These are phyloP conservation scores for Huso huso DNA, from an alignment of 2,797 vertebrate species.

Conservation along the genomic window DNA sequence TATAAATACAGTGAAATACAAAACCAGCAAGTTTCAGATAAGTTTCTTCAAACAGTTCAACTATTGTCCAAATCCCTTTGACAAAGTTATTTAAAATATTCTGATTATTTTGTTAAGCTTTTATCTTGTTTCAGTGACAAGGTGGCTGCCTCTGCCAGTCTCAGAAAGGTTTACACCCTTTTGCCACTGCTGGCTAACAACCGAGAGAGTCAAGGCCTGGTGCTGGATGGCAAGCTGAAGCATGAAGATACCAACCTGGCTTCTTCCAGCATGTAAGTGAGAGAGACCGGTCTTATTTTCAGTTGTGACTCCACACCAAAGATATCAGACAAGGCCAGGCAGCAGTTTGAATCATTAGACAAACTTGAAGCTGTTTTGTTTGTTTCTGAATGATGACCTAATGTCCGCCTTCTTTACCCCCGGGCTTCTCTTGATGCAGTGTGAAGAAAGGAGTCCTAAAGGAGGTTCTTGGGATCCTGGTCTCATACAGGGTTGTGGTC, in stretches of 20 bases:
- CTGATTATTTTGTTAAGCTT: too few relatives aligned
- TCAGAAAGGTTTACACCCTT: conserved; percentile 70
- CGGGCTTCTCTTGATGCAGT: conserved; percentile 39
- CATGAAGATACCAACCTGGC: conserved; percentile 89
- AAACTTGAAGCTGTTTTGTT: background rate
- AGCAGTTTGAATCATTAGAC: background rate
- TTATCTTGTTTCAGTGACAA: conserved; percentile 54
- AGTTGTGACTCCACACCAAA: too few relatives aligned
- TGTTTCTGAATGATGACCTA: conserved; percentile 18
- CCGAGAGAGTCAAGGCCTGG: conserved; percentile 69
- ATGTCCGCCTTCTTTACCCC: too few relatives aligned
- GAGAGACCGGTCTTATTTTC: too few relatives aligned
- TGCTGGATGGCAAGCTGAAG: conserved; percentile 82
- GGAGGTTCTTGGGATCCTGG: conserved; percentile 82
- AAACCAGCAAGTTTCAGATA: too few relatives aligned
- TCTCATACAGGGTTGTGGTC: conserved; percentile 80
- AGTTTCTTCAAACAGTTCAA: too few relatives aligned
- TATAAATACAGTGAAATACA: too few relatives aligned
- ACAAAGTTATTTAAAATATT: too few relatives aligned
- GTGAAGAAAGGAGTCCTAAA: conserved; percentile 80
- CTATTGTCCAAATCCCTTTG: too few relatives aligned
- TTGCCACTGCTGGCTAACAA: conserved; percentile 72
- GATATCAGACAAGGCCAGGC: background rate
- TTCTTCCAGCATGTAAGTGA: conserved; percentile 81
- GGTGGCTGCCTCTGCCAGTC: conserved; percentile 61